Conservation (phyloP, 2,888 invertebrate genomes). For the Sinopyrophorus schimmeli region DNA sequence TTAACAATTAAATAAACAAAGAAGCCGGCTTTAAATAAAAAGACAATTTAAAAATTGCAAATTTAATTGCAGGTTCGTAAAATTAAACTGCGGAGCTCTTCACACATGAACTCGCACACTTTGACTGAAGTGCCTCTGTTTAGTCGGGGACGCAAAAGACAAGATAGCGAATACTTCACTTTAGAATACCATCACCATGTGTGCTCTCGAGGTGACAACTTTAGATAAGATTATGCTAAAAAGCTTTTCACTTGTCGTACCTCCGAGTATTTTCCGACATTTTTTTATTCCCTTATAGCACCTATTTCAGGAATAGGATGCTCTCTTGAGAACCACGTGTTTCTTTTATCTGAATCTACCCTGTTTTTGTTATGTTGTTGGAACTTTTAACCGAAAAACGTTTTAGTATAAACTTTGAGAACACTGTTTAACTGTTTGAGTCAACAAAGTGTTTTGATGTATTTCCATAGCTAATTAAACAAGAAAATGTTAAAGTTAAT, state of each 20-base stretch:
- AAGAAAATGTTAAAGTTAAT: too few species aligned
- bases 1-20: too few species aligned
- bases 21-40: too few species aligned
- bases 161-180: slow-evolving; percentile 36
- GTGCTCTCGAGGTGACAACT: slow-evolving; percentile 39
- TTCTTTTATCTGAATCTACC: not conserved
- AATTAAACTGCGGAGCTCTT: slow-evolving; percentile 29
- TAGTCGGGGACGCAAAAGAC: slow-evolving; percentile 33
- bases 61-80: slow-evolving; percentile 18
- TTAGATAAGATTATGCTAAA: slow-evolving; percentile 43
- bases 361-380: slow-evolving; percentile 8
- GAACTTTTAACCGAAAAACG: too few species aligned
- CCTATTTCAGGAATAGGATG: slow-evolving; percentile 16
- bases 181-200: slow-evolving; percentile 35
- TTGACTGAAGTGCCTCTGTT: slow-evolving; percentile 35
- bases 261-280: slow-evolving; percentile 8
- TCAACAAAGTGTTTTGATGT: too few species aligned
- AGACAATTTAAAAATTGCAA: too few species aligned
- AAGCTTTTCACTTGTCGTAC: slow-evolving; percentile 27
- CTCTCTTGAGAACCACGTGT: slow-evolving; percentile 18
- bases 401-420: too few species aligned
- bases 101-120: slow-evolving; percentile 36
- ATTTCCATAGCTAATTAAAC: too few species aligned
- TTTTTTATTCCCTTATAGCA: slow-evolving; percentile 18
- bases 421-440: too few species aligned